Evolutionary conservation across 2,888 invertebrate species (phyloP).

Genomic region (Marasmarcha lunaedactyla): DNA sequence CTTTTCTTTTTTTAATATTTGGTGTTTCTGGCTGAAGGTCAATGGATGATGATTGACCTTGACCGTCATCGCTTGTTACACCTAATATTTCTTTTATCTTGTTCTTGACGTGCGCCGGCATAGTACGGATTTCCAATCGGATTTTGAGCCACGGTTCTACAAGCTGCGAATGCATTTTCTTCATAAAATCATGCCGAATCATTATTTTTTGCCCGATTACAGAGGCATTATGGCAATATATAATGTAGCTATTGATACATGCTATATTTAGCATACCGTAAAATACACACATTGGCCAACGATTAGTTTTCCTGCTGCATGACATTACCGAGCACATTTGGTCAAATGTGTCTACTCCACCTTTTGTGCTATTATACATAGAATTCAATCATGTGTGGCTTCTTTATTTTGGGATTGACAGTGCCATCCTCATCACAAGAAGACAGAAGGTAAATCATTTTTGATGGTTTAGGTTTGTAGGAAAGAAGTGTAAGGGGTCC

Average conservation of each 20-base stretch:
- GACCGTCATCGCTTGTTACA: no score
- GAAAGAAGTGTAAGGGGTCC: conserved; percentile 22
- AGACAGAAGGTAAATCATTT: conserved; percentile 19
- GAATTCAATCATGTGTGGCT: conserved; percentile 11
- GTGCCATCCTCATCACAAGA: conserved; percentile 17
- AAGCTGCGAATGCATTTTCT: no score
- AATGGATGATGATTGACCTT: no score
- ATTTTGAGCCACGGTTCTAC: no score
- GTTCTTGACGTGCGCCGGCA: no score
- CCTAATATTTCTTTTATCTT: no score
- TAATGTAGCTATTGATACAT: conserved; percentile 9
- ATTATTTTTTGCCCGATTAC: neutral
- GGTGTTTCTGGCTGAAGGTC: no score
- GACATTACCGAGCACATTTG: conserved; percentile 13
- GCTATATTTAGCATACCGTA: no score
- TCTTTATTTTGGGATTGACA: conserved; percentile 7
- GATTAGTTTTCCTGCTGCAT: conserved; percentile 12
- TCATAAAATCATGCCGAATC: no score
- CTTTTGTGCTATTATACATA: conserved; percentile 12
- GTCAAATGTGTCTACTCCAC: conserved; percentile 14
- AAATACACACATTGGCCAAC: conserved; percentile 12
- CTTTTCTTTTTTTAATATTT: no score
- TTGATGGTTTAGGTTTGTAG: conserved; percentile 20
- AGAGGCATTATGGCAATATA: neutral
- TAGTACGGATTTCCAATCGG: no score